Percentiles rank a stretch among this genome's conserved stretches.
phyloP scores from a whole-genome alignment of 2,888 invertebrate genomes.

The Acanthoscelides obtectus region DNA sequence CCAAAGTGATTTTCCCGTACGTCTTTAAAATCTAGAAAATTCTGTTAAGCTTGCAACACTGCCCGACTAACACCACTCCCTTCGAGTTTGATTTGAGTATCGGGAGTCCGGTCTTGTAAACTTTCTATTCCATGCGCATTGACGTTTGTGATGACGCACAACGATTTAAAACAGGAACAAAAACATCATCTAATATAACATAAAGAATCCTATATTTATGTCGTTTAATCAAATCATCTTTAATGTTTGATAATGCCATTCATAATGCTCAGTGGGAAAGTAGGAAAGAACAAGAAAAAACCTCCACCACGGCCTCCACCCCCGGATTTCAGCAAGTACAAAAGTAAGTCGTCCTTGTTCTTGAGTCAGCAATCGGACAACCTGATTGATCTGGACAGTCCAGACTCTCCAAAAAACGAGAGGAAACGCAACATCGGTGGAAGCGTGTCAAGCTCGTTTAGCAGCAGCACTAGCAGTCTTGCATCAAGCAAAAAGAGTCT shows the following conservation, averaged over 20 bases:
- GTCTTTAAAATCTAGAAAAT: no score
- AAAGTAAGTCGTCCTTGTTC: slow-evolving; percentile 41
- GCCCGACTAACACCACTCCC: no score
- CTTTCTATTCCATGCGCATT: not conserved
- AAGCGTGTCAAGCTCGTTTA: slow-evolving; percentile 44
- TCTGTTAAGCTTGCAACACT: no score
- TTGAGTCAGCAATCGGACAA: slow-evolving; percentile 39
- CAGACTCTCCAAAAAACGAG: slow-evolving; percentile 44
- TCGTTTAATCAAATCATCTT: not conserved
- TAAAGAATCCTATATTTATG: not conserved
- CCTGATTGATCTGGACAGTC: slow-evolving; percentile 52
- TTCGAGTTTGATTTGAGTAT: no score
- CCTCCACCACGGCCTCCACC: slow-evolving; percentile 71
- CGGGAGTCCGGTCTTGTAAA: no score
- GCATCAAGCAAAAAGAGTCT: slow-evolving; percentile 77
- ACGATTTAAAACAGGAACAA: not conserved
- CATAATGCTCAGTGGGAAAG: slow-evolving; percentile 20
- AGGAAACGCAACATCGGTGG: slow-evolving; percentile 37
- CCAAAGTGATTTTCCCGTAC: no score
- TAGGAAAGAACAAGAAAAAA: slow-evolving; percentile 53
- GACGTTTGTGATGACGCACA: not conserved
- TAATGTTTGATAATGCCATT: slow-evolving; percentile 19
- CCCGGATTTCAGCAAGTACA: slow-evolving; percentile 50
- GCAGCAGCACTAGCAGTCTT: slow-evolving; percentile 51
- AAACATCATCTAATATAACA: not conserved